Evolutionary conservation across 2,888 invertebrate species (phyloP), one percentile per base, ranked within the genome.

Genomic region (Coleophora flavipennella): DNA sequence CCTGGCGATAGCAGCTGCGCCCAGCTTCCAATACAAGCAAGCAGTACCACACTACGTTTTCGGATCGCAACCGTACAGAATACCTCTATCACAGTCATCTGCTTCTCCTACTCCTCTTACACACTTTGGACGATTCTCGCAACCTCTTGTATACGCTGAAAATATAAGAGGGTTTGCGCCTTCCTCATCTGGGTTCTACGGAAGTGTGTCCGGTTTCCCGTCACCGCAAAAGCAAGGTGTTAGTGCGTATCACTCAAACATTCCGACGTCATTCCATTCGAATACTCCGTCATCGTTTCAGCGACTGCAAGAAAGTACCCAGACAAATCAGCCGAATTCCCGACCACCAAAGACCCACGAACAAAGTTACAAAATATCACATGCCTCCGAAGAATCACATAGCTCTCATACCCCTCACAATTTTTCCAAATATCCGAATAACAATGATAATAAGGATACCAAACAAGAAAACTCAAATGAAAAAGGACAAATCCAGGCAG

Each of bases 161-260:
- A 66, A 64, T 34, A 46, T 66, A 28, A 66, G 61, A 45, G 59
- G 48, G 42, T 48, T 69, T 12, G 59, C 66, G 1, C 62, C 72
- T 4, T 45, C 59, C 10, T 42, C 57, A 9, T 20, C 20, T 20
- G 40, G 49, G 25, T 14, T 42, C 8, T 47, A 55, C 2, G 43
- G 45, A 9, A 59, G 63, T 33, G 41, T 49, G 20, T 46, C 51
- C 27, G 43, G 45, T 12, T 42, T 49, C 25, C 45, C 48, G 7
- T 42, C 47, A 13, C 59, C 59, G 25, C 71, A 69, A 32, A 67
- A 72, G 37, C 73, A 73, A 3, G 71, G 61, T 35, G 68, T 68
- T 39, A 67, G 65, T 41, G 65, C 62, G 6, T 53, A 69, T 10
- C 71, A 67, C 38, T 46, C 59, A 10, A 65, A 65, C 42, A 48